Percentiles rank a stretch among this genome's conserved stretches.
Evolutionary conservation across 2,797 vertebrate genomes (phyloP).

Genomic region (Catostomus latipinnis): DNA sequence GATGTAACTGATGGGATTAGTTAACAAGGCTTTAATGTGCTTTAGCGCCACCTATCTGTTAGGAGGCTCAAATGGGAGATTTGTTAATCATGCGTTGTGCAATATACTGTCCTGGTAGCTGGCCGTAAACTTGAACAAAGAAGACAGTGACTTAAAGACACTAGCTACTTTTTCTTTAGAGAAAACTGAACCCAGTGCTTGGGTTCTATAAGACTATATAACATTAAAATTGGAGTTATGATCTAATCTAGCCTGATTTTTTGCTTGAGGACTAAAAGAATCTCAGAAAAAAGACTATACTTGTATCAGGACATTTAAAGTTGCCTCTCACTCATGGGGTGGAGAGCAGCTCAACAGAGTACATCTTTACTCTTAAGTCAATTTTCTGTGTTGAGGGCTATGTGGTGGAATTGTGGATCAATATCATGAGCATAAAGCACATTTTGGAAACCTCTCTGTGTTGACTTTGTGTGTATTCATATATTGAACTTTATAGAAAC

Average conservation of each 20-base stretch:
- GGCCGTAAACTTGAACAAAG: conserved; percentile 59
- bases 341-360: conserved; percentile 31
- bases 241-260: conserved; percentile 73
- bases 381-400: conserved; percentile 3
- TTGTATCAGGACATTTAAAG: conserved; percentile 46
- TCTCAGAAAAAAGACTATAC: conserved; percentile 80
- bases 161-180: conserved; percentile 61
- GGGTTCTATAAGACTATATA: conserved; percentile 58
- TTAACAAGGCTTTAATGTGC: too few species aligned
- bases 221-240: conserved; percentile 63
- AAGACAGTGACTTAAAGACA: conserved; percentile 52
- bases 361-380: conserved; percentile 16
- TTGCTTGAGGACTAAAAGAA: conserved; percentile 69
- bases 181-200: conserved; percentile 45
- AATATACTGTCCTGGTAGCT: conserved; percentile 71
- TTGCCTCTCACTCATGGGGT: conserved; percentile 8
- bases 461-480: not conserved
- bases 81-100: conserved; percentile 68
- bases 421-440: conserved; percentile 81
- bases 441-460: conserved; percentile 72
- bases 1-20: not conserved
- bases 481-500: too few species aligned
- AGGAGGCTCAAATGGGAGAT: conserved; percentile 31
- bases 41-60: not conserved
- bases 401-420: conserved; percentile 74